phyloP scores from a whole-genome alignment of 2,113 vertebrate species.

The Rhea americana region DNA sequence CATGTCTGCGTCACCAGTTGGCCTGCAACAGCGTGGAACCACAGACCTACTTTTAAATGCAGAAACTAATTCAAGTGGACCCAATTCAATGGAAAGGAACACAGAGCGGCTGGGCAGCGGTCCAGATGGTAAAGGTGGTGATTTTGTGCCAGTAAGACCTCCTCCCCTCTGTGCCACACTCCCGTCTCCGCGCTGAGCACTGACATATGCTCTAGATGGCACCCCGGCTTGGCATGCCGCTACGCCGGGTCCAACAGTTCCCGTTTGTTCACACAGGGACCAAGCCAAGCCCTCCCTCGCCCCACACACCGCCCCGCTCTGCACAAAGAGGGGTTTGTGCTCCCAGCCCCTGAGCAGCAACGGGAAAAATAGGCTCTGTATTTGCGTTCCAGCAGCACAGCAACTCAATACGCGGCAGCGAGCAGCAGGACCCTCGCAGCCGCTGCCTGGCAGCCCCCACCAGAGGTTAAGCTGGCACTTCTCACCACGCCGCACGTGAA shows the following conservation, averaged over 20 bases:
- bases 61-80: not conserved
- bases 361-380: not conserved
- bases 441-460: not conserved
- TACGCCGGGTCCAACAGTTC: fast-evolving
- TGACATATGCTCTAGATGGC: not conserved
- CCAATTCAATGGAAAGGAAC: not conserved
- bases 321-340: constrained; percentile 22
- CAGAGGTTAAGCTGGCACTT: not conserved
- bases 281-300: not conserved
- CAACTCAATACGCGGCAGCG: fast-evolving
- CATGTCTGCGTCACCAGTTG: not conserved
- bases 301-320: not conserved
- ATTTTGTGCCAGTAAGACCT: fast-evolving
- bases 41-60: not conserved
- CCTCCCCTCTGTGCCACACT: fast-evolving
- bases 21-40: not conserved
- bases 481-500: not conserved
- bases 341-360: not conserved
- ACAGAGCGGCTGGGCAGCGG: not conserved
- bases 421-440: fast-evolving
- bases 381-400: not conserved
- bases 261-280: fast-evolving
- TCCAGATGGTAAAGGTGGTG: not conserved
- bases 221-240: fast-evolving
- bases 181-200: fast-evolving